Evolutionary conservation across 2,888 invertebrate species (phyloP).

Genomic region (Ganaspis brasiliensis): DNA sequence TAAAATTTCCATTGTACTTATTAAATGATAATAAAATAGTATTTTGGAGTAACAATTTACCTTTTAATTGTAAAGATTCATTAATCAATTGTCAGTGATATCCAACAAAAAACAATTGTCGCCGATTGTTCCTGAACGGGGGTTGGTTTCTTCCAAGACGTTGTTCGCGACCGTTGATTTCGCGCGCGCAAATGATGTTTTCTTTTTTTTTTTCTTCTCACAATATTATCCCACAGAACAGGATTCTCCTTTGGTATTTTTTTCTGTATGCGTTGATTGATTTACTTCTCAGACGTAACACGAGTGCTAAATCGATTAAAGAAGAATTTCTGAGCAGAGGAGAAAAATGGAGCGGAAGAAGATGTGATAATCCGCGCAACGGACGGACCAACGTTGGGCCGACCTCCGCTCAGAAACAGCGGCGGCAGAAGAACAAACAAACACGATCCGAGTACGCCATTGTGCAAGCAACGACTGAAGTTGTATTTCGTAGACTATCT

Average conservation of each 20-base stretch:
- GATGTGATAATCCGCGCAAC: constrained; percentile 68
- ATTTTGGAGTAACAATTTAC: constrained; percentile 25
- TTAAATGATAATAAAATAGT: not conserved
- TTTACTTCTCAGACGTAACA: not conserved
- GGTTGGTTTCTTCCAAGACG: constrained; percentile 65
- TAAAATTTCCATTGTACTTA: not conserved
- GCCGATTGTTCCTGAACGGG: constrained; percentile 76
- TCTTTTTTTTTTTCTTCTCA: constrained; percentile 40
- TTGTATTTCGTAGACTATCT: constrained; percentile 33
- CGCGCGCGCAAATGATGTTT: constrained; percentile 62
- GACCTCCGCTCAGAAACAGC: constrained; percentile 79
- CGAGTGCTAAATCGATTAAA: not conserved
- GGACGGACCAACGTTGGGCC: constrained; percentile 78
- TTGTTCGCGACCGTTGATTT: constrained; percentile 69
- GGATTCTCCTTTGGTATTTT: constrained; percentile 29
- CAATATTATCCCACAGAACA: constrained; percentile 51
- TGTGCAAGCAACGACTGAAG: constrained; percentile 76
- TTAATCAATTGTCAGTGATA: constrained; percentile 21
- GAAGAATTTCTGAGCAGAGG: not conserved
- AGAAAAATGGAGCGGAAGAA: constrained; percentile 44
- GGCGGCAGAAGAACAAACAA: constrained; percentile 68
- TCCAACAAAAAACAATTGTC: constrained; percentile 51
- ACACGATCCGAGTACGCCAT: constrained; percentile 74
- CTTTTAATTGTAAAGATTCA: constrained; percentile 34
- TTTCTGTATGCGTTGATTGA: constrained; percentile 28